Conservation (phyloP, 2,888 invertebrate genomes). For the Nesidiocoris tenuis region DNA sequence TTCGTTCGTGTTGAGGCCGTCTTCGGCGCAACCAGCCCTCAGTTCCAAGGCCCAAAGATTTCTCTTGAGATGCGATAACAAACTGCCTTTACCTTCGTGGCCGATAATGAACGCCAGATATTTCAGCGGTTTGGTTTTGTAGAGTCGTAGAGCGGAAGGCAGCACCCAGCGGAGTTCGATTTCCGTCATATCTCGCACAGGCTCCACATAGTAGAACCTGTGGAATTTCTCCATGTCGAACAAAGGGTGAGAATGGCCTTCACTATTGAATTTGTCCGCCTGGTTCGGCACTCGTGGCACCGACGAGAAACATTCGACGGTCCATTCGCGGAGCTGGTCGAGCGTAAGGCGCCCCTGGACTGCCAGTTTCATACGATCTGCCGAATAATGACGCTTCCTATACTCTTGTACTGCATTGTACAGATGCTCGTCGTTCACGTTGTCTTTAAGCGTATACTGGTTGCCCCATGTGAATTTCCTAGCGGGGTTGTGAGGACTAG, state of each 20-base stretch:
- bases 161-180: constrained; percentile 66
- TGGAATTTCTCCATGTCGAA: constrained; percentile 60
- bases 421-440: constrained; percentile 66
- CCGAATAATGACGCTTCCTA: constrained; percentile 75
- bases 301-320: constrained; percentile 64
- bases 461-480: constrained; percentile 81
- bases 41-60: constrained; percentile 76
- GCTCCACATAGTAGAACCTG: constrained; percentile 72
- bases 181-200: constrained; percentile 68
- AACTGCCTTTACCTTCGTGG: constrained; percentile 81
- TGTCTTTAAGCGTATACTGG: constrained; percentile 68
- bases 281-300: constrained; percentile 61
- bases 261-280: constrained; percentile 56
- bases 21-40: constrained; percentile 68
- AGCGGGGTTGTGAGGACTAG: constrained; percentile 68
- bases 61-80: constrained; percentile 72
- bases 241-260: constrained; percentile 17
- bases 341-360: constrained; percentile 63
- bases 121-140: constrained; percentile 73
- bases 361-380: constrained; percentile 83
- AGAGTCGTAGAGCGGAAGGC: constrained; percentile 64
- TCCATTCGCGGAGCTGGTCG: constrained; percentile 65
- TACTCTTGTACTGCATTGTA: constrained; percentile 73
- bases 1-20: constrained; percentile 74
- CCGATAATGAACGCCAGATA: constrained; percentile 78